phyloP scores from a whole-genome alignment of 2,113 vertebrate species.

The Chloebia gouldiae region DNA sequence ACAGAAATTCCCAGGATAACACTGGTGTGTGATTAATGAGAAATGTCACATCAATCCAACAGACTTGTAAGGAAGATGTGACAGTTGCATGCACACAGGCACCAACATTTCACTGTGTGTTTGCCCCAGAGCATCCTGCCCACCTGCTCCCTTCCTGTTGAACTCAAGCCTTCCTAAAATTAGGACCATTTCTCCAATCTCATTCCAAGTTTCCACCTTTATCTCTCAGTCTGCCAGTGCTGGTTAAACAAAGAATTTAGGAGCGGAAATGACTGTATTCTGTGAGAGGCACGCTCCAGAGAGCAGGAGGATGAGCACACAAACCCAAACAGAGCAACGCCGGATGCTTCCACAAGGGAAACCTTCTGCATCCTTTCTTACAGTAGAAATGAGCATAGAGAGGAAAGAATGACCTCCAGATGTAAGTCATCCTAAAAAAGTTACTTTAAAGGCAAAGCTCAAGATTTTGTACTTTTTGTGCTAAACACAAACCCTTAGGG shows the following conservation, averaged over 20 bases:
- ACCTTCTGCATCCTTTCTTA: not conserved
- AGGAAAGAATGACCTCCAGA: not conserved
- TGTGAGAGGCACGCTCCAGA: not conserved
- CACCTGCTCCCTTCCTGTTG: not conserved
- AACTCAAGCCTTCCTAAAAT: not conserved
- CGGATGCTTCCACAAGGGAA: not conserved
- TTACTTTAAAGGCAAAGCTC: not conserved
- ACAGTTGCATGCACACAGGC: not conserved
- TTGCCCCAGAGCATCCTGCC: not conserved
- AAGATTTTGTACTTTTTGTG: not conserved
- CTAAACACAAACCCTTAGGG: not conserved
- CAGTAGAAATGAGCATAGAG: not conserved
- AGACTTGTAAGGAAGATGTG: not conserved
- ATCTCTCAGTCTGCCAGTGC: not conserved
- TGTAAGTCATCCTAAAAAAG: not conserved
- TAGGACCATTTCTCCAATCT: not conserved
- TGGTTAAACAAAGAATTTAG: not conserved
- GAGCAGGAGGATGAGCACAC: not conserved
- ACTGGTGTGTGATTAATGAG: not conserved
- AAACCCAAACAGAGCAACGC: not conserved
- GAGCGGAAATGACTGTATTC: not conserved
- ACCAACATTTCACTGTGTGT: not conserved
- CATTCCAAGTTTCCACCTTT: not conserved
- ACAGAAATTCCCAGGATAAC: constrained; percentile 8
- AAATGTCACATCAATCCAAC: not conserved